Evolutionary conservation across 2,113 vertebrate species (phyloP).

Genomic region (Cyanoramphus novaezelandiae): DNA sequence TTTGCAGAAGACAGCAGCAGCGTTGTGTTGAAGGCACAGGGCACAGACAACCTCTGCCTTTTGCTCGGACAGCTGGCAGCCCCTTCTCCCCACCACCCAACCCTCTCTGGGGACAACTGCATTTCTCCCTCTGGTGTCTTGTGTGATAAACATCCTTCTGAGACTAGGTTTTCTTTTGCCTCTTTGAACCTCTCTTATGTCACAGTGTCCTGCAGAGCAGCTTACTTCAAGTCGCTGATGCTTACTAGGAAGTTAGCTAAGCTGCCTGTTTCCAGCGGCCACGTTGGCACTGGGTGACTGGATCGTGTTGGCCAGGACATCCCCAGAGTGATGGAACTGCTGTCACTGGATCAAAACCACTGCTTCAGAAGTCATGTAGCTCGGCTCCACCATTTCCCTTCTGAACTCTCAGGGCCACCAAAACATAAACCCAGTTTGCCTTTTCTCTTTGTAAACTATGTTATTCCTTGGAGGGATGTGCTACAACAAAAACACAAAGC

Average conservation of each 20-base stretch:
- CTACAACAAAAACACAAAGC: background rate
- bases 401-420: background rate
- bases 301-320: background rate
- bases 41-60: background rate
- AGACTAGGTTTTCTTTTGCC: background rate
- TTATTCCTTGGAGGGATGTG: background rate
- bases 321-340: background rate
- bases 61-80: background rate
- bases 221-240: background rate
- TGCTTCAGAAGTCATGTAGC: background rate
- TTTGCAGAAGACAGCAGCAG: background rate
- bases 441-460: background rate
- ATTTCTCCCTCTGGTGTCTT: background rate
- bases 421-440: background rate
- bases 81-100: background rate
- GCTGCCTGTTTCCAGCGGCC: background rate
- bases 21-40: background rate
- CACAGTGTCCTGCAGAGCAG: background rate
- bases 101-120: background rate
- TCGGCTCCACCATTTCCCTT: background rate
- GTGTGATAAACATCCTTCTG: background rate
- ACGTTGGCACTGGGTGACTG: rapidly evolving
- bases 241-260: background rate
- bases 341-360: background rate
- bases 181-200: background rate